Conservation (phyloP, 2,113 vertebrate species). For the Nestor notabilis region DNA sequence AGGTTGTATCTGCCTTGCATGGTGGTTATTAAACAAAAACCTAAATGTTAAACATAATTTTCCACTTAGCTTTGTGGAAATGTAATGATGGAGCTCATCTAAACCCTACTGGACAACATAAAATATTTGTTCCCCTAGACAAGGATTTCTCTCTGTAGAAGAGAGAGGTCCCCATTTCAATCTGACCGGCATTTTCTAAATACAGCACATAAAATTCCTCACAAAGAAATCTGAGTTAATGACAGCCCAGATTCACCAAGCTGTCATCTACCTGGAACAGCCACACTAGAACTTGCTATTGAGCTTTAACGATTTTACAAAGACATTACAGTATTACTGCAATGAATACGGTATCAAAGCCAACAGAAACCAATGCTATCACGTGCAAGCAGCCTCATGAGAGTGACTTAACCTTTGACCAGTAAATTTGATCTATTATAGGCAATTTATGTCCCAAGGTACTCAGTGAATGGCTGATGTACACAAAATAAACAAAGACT, state of each 20-base stretch:
- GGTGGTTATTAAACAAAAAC: not conserved
- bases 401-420: constrained; percentile 39
- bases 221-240: not conserved
- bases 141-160: not conserved
- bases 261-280: not conserved
- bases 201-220: not conserved
- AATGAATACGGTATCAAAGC: not conserved
- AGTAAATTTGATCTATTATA: constrained; percentile 4
- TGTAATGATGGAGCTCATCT: not conserved
- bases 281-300: not conserved
- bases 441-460: constrained; percentile 31
- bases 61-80: not conserved
- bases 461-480: not conserved
- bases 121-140: not conserved
- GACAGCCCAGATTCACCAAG: not conserved
- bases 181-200: not conserved
- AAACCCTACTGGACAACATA: not conserved
- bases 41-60: not conserved
- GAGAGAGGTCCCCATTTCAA: not conserved
- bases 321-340: not conserved
- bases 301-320: not conserved
- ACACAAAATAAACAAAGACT: constrained; percentile 52
- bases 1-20: not conserved
- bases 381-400: not conserved
- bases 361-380: not conserved